These are phyloP conservation scores for Cydia strobilella DNA, from an alignment of 1,140 invertebrate species.

Conservation along the genomic window DNA sequence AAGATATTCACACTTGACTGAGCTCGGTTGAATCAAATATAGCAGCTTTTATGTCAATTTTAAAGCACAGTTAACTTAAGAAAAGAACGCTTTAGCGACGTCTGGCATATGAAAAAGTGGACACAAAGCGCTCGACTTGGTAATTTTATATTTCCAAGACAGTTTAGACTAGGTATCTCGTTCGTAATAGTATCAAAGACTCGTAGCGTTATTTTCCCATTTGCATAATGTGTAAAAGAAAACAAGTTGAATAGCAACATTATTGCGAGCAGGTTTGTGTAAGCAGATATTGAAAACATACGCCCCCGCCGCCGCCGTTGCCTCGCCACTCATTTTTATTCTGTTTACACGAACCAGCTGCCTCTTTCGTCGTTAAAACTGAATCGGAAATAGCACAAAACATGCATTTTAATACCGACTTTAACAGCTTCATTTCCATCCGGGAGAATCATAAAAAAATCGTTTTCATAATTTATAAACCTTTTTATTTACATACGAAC, in stretches of 20 bases:
- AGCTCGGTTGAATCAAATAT: not conserved
- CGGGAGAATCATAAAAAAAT: constrained; percentile 49
- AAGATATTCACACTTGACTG: not conserved
- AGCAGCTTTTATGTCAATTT: not conserved
- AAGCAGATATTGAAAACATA: constrained; percentile 45
- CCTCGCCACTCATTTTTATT: constrained; percentile 57
- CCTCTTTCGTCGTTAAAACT: constrained; percentile 62
- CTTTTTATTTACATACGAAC: constrained; percentile 69
- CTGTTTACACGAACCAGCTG: constrained; percentile 64
- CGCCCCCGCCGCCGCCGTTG: constrained; percentile 39
- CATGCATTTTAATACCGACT: constrained; percentile 51
- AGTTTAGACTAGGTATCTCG: not conserved
- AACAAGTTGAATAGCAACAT: constrained; percentile 31
- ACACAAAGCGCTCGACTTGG: not conserved
- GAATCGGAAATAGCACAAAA: constrained; percentile 65
- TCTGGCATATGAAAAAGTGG: not conserved
- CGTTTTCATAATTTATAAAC: constrained; percentile 65
- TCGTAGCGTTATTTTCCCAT: constrained; percentile 9
- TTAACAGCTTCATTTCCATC: constrained; percentile 43
- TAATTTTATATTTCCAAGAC: constrained; percentile 1
- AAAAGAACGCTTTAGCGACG: not conserved
- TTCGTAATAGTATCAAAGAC: constrained; percentile 2
- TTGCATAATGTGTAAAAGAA: constrained; percentile 28
- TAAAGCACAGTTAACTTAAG: not conserved
- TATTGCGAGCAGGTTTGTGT: constrained; percentile 25